A percentile compares a stretch with the other conserved stretches of the same genome.
Conservation (phyloP, 2,888 invertebrate species). For the Caenorhabditis drosophilae region DNA sequence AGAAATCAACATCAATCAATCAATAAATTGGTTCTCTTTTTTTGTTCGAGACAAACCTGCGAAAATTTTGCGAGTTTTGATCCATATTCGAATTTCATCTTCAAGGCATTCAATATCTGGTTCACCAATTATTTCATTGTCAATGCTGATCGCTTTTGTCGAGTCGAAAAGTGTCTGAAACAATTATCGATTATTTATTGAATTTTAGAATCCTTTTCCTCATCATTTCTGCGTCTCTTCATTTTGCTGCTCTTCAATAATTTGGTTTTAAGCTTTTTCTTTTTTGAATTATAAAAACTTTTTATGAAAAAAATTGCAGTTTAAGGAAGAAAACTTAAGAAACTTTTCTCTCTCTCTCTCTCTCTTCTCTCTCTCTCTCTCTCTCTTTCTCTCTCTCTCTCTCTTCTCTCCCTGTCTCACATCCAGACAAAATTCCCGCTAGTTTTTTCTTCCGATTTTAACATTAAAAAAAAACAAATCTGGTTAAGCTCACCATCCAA, state of each 20-base stretch:
- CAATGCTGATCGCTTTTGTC: constrained; percentile 52
- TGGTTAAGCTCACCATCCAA: no score
- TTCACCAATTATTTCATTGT: constrained; percentile 69
- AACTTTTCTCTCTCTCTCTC: no score
- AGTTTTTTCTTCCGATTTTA: no score
- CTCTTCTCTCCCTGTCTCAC: constrained; percentile 1
- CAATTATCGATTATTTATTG: no score
- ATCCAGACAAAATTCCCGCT: no score
- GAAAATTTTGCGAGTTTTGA: constrained; percentile 63
- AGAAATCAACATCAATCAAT: no score
- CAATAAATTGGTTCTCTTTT: no score
- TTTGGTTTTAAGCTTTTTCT: background rate
- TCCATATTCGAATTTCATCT: constrained; percentile 65
- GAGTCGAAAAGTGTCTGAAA: no score
- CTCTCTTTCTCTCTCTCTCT: background rate
- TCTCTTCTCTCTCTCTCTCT: background rate
- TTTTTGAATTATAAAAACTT: no score
- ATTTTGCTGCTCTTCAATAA: background rate
- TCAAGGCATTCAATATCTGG: constrained; percentile 69
- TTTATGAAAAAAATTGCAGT: no score
- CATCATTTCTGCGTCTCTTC: background rate
- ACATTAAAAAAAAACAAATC: constrained; percentile 10
- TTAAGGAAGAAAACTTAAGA: no score
- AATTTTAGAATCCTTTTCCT: background rate
- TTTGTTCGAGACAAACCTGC: no score